Conservation (phyloP, 2,797 vertebrate species). For the Melanotaenia trifasciata region DNA sequence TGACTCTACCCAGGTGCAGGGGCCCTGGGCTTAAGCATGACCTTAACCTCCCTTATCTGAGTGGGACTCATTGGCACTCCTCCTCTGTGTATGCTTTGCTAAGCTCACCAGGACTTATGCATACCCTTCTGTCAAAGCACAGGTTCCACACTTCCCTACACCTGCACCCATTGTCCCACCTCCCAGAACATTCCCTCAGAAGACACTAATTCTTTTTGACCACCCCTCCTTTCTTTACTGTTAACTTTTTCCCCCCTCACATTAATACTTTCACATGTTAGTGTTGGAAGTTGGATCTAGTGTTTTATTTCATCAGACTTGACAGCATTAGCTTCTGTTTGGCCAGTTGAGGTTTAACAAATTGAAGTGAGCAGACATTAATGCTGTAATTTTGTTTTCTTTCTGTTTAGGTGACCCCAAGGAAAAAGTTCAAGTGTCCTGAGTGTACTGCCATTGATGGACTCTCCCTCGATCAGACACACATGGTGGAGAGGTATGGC, state of each 20-base stretch:
- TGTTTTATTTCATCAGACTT: neutral
- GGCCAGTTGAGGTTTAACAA: slow-evolving; percentile 28
- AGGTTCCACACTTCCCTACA: slow-evolving; percentile 56
- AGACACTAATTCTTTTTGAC: slow-evolving; percentile 34
- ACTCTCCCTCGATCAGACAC: slow-evolving; percentile 96
- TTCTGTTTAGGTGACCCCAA: slow-evolving; percentile 92
- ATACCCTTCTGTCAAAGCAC: slow-evolving; percentile 69
- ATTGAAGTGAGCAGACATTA: slow-evolving; percentile 28
- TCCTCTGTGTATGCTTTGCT: slow-evolving; percentile 71
- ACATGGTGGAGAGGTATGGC: slow-evolving; percentile 97
- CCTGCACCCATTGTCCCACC: slow-evolving; percentile 38
- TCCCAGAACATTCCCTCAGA: slow-evolving; percentile 56
- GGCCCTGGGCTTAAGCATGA: slow-evolving; percentile 61
- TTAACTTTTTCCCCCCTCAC: slow-evolving; percentile 16
- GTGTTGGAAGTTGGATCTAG: neutral
- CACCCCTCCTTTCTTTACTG: slow-evolving; percentile 4
- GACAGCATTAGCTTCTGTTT: slow-evolving; percentile 33
- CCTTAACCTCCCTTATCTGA: slow-evolving; percentile 84
- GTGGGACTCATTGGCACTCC: slow-evolving; percentile 75
- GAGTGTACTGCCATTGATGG: slow-evolving; percentile 99
- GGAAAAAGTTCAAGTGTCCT: slow-evolving; percentile 99
- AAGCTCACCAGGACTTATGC: slow-evolving; percentile 62
- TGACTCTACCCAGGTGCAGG: slow-evolving; percentile 78
- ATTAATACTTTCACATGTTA: slow-evolving; percentile 11
- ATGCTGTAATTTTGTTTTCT: slow-evolving; percentile 64